Evolutionary conservation across 2,888 invertebrate genomes (phyloP).

Genomic region (Drosophila cognata): DNA sequence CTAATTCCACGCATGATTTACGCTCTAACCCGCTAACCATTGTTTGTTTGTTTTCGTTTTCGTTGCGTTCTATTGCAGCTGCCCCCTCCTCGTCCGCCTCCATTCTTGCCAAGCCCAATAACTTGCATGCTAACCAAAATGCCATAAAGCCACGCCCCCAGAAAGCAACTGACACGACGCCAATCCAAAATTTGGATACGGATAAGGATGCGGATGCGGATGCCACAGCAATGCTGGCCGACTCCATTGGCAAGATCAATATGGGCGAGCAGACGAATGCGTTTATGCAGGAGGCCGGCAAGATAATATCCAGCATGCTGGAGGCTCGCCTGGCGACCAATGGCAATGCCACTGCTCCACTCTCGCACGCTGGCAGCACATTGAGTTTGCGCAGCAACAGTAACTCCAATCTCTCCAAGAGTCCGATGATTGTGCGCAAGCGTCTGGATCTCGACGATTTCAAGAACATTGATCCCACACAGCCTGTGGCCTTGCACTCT

Average conservation of each 20-base stretch:
- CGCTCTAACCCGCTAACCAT: slow-evolving; percentile 20
- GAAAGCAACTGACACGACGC: slow-evolving; percentile 44
- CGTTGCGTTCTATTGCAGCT: slow-evolving; percentile 47
- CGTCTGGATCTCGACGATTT: slow-evolving; percentile 83
- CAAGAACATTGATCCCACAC: slow-evolving; percentile 80
- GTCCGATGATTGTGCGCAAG: slow-evolving; percentile 82
- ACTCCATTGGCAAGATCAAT: slow-evolving; percentile 82
- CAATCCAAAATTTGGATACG: neutral
- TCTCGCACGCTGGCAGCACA: slow-evolving; percentile 69
- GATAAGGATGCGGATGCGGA: slow-evolving; percentile 25
- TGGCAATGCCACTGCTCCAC: slow-evolving; percentile 53
- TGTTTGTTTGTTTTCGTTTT: slow-evolving; percentile 35
- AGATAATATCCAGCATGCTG: slow-evolving; percentile 84
- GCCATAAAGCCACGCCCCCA: slow-evolving; percentile 54
- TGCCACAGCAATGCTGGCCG: slow-evolving; percentile 82
- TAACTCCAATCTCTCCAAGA: slow-evolving; percentile 75
- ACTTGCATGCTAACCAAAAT: slow-evolving; percentile 65
- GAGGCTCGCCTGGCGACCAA: slow-evolving; percentile 80
- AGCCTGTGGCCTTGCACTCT: slow-evolving; percentile 78
- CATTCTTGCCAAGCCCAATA: slow-evolving; percentile 61
- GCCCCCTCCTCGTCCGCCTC: neutral
- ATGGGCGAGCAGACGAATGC: slow-evolving; percentile 80
- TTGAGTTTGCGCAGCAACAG: slow-evolving; percentile 77
- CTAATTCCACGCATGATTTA: slow-evolving; percentile 36
- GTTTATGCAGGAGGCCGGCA: slow-evolving; percentile 84